These are phyloP conservation scores for Drosophila macrospina DNA, from an alignment of 2,888 invertebrate species.

Conservation along the genomic window DNA sequence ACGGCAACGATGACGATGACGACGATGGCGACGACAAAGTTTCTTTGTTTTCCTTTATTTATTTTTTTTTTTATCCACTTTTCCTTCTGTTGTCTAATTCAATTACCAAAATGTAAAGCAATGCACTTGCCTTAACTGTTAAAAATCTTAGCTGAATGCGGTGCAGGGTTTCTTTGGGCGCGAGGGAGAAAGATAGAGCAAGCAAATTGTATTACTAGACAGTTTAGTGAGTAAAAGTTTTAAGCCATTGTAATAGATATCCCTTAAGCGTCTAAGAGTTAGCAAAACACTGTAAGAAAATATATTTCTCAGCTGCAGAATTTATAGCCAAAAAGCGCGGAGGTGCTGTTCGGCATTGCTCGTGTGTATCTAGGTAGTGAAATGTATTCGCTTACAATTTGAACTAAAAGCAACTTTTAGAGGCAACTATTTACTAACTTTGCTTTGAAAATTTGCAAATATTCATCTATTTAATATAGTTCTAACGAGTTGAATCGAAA, in stretches of 20 bases:
- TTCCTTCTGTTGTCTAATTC: conserved; percentile 62
- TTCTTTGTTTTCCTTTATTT: conserved; percentile 25
- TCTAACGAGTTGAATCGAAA: too few species aligned
- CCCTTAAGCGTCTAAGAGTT: conserved; percentile 8
- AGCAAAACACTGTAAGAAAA: conserved; percentile 2
- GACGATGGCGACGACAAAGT: conserved; percentile 22
- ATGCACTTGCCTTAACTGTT: conserved; percentile 17
- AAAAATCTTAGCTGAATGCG: neutral
- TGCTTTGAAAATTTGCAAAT: too few species aligned
- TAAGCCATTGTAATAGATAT: conserved; percentile 27
- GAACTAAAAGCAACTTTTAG: too few species aligned
- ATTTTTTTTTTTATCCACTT: neutral
- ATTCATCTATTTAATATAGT: too few species aligned
- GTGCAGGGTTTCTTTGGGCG: neutral
- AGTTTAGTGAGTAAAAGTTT: conserved; percentile 36
- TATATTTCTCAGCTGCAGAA: neutral
- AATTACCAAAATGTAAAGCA: conserved; percentile 59
- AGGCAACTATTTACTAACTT: too few species aligned
- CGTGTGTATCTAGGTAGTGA: neutral
- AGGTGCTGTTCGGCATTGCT: too few species aligned
- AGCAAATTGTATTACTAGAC: conserved; percentile 21
- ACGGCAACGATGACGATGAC: too few species aligned
- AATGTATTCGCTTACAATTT: too few species aligned
- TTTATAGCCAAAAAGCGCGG: too few species aligned
- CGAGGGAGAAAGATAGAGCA: neutral